Conservation (phyloP, 2,797 vertebrate species). For the Petrocephalus schoutedeni region DNA sequence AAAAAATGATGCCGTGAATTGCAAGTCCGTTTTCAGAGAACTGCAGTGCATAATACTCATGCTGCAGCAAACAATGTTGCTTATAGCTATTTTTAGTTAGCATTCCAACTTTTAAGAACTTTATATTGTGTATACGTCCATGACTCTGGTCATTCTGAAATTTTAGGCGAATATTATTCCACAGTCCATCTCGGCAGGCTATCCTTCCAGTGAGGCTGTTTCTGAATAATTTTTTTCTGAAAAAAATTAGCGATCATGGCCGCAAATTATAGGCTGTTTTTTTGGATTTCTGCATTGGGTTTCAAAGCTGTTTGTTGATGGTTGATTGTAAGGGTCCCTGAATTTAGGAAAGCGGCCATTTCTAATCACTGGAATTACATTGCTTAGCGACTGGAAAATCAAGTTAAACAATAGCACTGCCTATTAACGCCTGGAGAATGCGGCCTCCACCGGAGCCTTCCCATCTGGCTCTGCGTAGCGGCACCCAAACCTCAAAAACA, state of each 20-base stretch:
- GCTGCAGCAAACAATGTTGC: not conserved
- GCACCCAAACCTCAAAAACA: constrained; percentile 31
- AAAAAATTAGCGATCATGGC: not conserved
- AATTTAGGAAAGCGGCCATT: constrained; percentile 70
- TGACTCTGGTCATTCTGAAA: not conserved
- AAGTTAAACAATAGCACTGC: constrained; percentile 67
- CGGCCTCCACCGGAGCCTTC: constrained; percentile 55
- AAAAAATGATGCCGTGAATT: not conserved
- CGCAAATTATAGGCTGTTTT: constrained; percentile 42
- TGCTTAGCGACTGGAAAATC: constrained; percentile 73
- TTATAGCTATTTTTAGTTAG: not conserved
- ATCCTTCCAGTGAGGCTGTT: not conserved
- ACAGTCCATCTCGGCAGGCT: not conserved
- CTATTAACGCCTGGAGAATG: constrained; percentile 65
- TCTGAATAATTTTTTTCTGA: not conserved
- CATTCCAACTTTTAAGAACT: not conserved
- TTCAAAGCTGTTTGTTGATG: constrained; percentile 64
- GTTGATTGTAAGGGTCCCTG: constrained; percentile 64
- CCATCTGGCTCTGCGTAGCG: constrained; percentile 41
- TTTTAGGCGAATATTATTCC: not conserved
- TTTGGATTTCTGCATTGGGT: constrained; percentile 44
- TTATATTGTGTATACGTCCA: not conserved
- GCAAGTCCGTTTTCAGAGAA: not conserved
- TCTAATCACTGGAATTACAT: constrained; percentile 71
- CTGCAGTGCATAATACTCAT: not conserved